These are phyloP conservation scores for Pontoporia blainvillei DNA, from an alignment of 2,113 vertebrate species.

Conservation along the genomic window DNA sequence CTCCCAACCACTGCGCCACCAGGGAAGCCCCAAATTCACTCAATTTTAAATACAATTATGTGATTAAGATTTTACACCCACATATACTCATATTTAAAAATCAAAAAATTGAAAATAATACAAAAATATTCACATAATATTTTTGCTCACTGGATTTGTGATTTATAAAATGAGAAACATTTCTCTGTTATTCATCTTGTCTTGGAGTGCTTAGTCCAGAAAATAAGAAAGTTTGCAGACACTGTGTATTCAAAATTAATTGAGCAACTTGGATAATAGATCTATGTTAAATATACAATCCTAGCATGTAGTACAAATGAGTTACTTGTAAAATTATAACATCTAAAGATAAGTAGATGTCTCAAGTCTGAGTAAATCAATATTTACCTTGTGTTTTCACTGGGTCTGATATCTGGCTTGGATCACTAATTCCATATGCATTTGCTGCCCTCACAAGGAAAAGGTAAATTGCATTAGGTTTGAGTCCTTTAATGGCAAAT, in stretches of 20 bases:
- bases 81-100: background rate
- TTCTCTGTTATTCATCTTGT: background rate
- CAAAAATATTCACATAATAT: background rate
- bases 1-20: too few species aligned
- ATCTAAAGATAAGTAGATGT: background rate
- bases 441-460: conserved; percentile 98
- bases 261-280: background rate
- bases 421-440: conserved; percentile 97
- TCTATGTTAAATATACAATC: background rate
- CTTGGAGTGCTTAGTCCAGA: background rate
- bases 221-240: background rate
- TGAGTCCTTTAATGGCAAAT: conserved; percentile 92
- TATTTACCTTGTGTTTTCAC: conserved; percentile 96
- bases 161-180: background rate
- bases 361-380: background rate
- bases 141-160: background rate
- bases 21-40: too few species aligned
- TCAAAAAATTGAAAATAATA: background rate
- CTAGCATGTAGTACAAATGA: background rate
- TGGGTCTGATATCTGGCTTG: conserved; percentile 97
- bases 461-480: conserved; percentile 96
- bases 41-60: background rate
- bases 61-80: background rate
- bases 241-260: background rate
- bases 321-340: background rate